These are phyloP conservation scores for Oligia latruncula DNA, from an alignment of 2,888 invertebrate species.

Conservation along the genomic window DNA sequence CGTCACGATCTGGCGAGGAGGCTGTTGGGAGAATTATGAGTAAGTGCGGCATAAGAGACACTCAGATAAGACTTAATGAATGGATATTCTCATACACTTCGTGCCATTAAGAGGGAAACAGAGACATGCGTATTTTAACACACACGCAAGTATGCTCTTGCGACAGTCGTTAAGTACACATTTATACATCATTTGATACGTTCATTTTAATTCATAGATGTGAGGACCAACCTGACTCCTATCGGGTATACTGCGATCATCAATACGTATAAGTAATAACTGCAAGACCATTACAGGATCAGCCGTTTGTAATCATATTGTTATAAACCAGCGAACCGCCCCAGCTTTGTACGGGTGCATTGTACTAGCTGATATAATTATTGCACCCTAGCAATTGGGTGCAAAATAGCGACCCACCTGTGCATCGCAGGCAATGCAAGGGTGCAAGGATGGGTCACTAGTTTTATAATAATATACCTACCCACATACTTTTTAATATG, in stretches of 20 bases:
- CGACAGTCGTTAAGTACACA: not conserved
- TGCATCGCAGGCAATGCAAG: not conserved
- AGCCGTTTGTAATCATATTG: no score
- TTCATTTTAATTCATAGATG: not conserved
- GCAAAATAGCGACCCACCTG: not conserved
- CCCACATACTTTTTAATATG: not conserved
- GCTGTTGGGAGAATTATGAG: slow-evolving; percentile 89
- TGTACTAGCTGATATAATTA: not conserved
- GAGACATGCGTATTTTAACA: not conserved
- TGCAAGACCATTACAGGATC: not conserved
- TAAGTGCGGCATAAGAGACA: not conserved
- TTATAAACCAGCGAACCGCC: not conserved
- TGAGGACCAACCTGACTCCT: not conserved
- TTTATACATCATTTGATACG: not conserved
- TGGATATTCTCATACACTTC: not conserved
- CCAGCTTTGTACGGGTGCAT: not conserved
- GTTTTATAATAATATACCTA: not conserved
- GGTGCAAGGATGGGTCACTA: not conserved
- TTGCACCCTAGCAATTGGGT: not conserved
- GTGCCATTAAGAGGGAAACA: not conserved
- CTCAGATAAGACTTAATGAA: not conserved
- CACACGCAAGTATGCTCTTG: not conserved
- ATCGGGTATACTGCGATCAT: not conserved
- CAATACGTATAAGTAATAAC: not conserved
- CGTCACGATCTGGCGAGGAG: slow-evolving; percentile 96